phyloP scores from a whole-genome alignment of 2,888 invertebrate species.

The Aspidiotus destructor region DNA sequence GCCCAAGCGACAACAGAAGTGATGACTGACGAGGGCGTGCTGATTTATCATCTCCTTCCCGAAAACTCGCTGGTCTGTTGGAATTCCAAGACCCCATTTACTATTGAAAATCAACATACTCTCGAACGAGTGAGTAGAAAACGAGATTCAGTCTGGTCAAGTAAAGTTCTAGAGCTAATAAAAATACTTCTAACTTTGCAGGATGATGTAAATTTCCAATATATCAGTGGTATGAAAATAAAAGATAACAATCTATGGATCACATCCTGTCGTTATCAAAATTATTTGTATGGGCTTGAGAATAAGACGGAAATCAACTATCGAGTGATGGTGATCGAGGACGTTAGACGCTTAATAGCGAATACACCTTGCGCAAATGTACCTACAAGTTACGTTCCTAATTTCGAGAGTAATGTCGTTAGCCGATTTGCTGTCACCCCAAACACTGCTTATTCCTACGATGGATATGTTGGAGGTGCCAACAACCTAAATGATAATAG shows the following conservation, averaged over 20 bases:
- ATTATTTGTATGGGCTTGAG: neutral
- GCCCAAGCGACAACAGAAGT: slow-evolving; percentile 60
- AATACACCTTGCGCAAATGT: too few species aligned
- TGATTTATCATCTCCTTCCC: slow-evolving; percentile 42
- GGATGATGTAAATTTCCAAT: neutral
- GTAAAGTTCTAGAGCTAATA: too few species aligned
- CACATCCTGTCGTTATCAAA: neutral
- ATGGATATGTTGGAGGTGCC: too few species aligned
- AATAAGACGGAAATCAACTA: too few species aligned
- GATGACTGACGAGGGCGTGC: slow-evolving; percentile 40
- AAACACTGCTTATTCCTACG: too few species aligned
- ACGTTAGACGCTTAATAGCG: too few species aligned
- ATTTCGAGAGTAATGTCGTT: too few species aligned
- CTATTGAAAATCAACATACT: slow-evolving; percentile 35
- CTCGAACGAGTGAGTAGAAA: slow-evolving; percentile 38
- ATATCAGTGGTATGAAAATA: neutral
- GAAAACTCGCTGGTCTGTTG: slow-evolving; percentile 42
- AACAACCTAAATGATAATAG: too few species aligned
- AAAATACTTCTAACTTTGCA: neutral
- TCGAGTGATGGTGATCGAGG: too few species aligned
- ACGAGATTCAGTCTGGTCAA: neutral
- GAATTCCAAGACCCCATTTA: slow-evolving; percentile 40
- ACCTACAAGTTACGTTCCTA: too few species aligned
- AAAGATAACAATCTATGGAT: neutral
- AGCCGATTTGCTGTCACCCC: too few species aligned